These are phyloP conservation scores for Cheumatopsyche charites DNA, from an alignment of 1,140 invertebrate genomes.

Conservation along the genomic window DNA sequence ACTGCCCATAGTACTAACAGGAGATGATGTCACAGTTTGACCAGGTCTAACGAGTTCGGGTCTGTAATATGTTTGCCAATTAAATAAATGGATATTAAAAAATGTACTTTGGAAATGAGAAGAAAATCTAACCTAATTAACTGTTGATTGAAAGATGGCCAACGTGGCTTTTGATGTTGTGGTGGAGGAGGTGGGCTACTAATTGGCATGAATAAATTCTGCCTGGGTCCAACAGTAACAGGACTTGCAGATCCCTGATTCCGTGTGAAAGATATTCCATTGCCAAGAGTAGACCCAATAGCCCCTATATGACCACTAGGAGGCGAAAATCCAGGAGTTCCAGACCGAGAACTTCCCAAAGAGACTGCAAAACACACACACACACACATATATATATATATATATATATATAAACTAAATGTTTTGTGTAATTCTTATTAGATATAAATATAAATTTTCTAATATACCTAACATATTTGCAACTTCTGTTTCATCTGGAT, in stretches of 20 bases:
- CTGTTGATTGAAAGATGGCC: conserved; percentile 60
- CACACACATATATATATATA: background rate
- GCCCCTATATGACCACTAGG: conserved; percentile 65
- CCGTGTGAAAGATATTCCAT: conserved; percentile 6
- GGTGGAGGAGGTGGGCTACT: conserved; percentile 66
- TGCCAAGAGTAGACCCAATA: conserved; percentile 4
- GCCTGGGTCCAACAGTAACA: conserved; percentile 66
- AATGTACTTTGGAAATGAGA: background rate
- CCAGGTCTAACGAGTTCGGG: conserved; percentile 65
- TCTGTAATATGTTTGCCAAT: conserved; percentile 48
- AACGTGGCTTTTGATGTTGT: conserved; percentile 56
- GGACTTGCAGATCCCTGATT: conserved; percentile 52
- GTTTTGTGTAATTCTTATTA: no score
- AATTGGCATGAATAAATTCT: conserved; percentile 88
- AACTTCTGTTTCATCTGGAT: conserved; percentile 94
- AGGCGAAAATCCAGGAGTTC: conserved; percentile 85
- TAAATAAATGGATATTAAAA: background rate
- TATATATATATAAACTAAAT: no score
- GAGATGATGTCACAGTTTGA: conserved; percentile 48
- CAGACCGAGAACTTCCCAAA: conserved; percentile 87
- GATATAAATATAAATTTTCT: conserved; percentile 28
- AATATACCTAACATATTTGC: conserved; percentile 90
- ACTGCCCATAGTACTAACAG: conserved; percentile 51
- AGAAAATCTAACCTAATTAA: conserved; percentile 64
- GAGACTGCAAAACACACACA: conserved; percentile 71